A percentile compares a stretch with the other conserved stretches of the same genome.
Conservation (phyloP, 2,888 invertebrate species). For the Agrypnus murinus region DNA sequence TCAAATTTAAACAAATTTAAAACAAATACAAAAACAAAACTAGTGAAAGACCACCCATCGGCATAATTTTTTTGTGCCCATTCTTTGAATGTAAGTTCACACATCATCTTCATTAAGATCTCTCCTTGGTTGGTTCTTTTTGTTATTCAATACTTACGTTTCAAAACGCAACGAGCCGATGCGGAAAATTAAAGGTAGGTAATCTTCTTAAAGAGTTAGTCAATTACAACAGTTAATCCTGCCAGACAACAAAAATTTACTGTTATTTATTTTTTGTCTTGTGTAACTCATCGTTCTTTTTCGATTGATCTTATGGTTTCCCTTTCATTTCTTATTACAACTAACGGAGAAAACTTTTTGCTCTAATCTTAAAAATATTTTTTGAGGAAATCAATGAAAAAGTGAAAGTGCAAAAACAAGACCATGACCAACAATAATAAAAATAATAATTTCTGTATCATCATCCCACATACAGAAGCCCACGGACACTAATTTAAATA, state of each 20-base stretch:
- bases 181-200: conserved; percentile 4
- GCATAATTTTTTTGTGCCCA: too few species aligned
- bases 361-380: too few species aligned
- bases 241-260: neutral
- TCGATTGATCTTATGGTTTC: too few species aligned
- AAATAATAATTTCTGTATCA: neutral
- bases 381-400: neutral
- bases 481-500: conserved; percentile 29
- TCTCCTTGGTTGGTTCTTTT: neutral
- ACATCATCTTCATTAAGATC: too few species aligned
- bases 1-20: too few species aligned
- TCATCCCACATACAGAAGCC: conserved; percentile 20
- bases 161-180: conserved; percentile 1
- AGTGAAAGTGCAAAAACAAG: conserved; percentile 11
- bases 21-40: too few species aligned
- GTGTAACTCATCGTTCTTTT: too few species aligned
- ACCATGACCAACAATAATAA: conserved; percentile 3
- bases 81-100: too few species aligned
- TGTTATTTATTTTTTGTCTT: neutral
- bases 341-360: too few species aligned
- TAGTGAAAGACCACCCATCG: too few species aligned
- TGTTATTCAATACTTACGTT: conserved; percentile 4
- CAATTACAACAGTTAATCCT: conserved; percentile 8
- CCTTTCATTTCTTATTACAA: too few species aligned
- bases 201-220: neutral